A percentile compares a stretch with the other conserved stretches of the same genome.
Evolutionary conservation across 2,113 vertebrate genomes (phyloP).

Genomic region (Burhinus oedicnemus): DNA sequence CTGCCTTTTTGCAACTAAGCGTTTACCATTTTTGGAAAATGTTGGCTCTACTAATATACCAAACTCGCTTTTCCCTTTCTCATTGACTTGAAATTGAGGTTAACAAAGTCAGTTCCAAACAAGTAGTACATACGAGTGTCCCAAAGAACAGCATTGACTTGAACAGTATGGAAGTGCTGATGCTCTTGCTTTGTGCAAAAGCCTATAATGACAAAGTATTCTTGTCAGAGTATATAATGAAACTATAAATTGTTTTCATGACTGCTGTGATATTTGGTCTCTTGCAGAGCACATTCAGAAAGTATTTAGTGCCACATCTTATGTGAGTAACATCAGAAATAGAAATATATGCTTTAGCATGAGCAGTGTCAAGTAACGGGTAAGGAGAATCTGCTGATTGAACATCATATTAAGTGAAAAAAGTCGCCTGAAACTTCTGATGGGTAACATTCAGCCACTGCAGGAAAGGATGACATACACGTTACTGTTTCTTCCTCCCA

Average conservation of each 20-base stretch:
- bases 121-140: conserved; percentile 60
- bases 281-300: conserved; percentile 68
- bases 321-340: conserved; percentile 46
- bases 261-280: conserved; percentile 70
- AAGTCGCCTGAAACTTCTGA: conserved; percentile 12
- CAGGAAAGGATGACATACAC: background rate
- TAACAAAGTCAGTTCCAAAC: conserved; percentile 70
- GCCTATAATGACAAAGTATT: conserved; percentile 72
- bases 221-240: conserved; percentile 76
- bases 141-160: conserved; percentile 53
- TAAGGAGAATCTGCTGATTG: conserved; percentile 3
- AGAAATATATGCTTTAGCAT: background rate
- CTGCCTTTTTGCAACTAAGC: conserved; percentile 66
- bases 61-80: conserved; percentile 52
- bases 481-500: background rate
- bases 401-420: background rate
- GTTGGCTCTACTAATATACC: conserved; percentile 30
- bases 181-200: conserved; percentile 67
- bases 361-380: background rate
- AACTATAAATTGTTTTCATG: conserved; percentile 82
- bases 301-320: conserved; percentile 67
- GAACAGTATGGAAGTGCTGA: conserved; percentile 55
- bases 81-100: conserved; percentile 72
- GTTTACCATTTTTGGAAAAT: conserved; percentile 54
- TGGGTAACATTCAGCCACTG: background rate